Evolutionary conservation across 1,140 invertebrate genomes (phyloP).

Genomic region (Teleogryllus occipitalis): DNA sequence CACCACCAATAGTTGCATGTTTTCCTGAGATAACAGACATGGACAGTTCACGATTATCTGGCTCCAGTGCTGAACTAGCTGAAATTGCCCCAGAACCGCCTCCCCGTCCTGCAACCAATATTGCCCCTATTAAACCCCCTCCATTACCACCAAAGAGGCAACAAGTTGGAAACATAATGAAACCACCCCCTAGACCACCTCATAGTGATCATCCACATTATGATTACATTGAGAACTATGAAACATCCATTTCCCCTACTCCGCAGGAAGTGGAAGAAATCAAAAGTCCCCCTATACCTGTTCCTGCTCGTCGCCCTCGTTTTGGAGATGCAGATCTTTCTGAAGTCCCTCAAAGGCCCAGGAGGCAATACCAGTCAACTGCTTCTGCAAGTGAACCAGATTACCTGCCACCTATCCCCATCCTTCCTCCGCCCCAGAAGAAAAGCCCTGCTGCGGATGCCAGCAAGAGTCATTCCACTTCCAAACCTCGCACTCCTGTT

Average conservation of each 20-base stretch:
- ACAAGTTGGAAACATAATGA: conserved; percentile 33
- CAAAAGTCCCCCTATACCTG: conserved; percentile 24
- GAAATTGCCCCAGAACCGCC: conserved; percentile 59
- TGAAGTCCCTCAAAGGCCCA: conserved; percentile 35
- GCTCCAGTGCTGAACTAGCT: conserved; percentile 31
- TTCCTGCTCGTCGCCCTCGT: conserved; percentile 41
- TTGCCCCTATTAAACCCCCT: conserved; percentile 58
- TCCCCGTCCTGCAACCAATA: conserved; percentile 48
- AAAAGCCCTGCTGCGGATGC: conserved; percentile 26
- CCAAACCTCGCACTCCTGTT: conserved; percentile 29
- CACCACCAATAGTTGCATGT: conserved; percentile 18
- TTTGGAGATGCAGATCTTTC: conserved; percentile 40
- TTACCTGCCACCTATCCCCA: conserved; percentile 29
- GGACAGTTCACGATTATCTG: conserved; percentile 36
- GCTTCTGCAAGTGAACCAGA: neutral
- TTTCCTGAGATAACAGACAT: conserved; percentile 14
- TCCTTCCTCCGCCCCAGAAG: conserved; percentile 37
- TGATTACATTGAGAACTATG: conserved; percentile 50
- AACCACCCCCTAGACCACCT: conserved; percentile 56
- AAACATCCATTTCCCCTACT: conserved; percentile 33
- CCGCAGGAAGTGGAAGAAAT: conserved; percentile 3
- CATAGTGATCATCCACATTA: conserved; percentile 49
- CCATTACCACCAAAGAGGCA: conserved; percentile 78
- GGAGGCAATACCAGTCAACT: conserved; percentile 30
- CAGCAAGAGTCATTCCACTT: conserved; percentile 17